Evolutionary conservation across 2,888 invertebrate genomes (phyloP).

Genomic region (Coenonympha glycerion): DNA sequence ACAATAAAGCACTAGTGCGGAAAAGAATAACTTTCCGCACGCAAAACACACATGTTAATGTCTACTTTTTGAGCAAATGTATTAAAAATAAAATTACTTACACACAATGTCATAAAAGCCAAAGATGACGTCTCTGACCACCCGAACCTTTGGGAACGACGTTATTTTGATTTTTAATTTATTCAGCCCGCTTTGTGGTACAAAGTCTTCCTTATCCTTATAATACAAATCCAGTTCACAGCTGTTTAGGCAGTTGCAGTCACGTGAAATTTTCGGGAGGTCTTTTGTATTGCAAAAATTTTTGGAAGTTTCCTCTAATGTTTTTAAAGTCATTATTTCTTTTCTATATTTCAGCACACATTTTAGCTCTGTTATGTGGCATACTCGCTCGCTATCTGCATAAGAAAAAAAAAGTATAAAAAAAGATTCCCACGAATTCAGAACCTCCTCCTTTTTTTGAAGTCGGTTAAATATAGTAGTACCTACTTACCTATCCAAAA

Average conservation of each 20-base stretch:
- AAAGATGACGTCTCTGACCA: slow-evolving; percentile 81
- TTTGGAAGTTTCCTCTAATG: slow-evolving; percentile 38
- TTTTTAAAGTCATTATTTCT: slow-evolving; percentile 49
- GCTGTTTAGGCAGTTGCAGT: slow-evolving; percentile 55
- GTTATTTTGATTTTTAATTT: slow-evolving; percentile 71
- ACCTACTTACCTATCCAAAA: no score
- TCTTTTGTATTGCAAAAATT: slow-evolving; percentile 32
- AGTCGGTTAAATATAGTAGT: no score
- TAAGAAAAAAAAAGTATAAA: background rate
- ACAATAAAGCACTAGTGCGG: no score
- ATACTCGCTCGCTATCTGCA: slow-evolving; percentile 52
- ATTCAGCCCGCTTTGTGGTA: slow-evolving; percentile 37
- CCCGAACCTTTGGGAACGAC: slow-evolving; percentile 80
- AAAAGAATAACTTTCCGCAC: no score
- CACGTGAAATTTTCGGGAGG: slow-evolving; percentile 46
- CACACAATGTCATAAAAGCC: slow-evolving; percentile 82
- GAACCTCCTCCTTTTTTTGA: no score
- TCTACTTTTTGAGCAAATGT: no score
- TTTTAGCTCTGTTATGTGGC: slow-evolving; percentile 49
- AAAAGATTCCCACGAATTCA: no score
- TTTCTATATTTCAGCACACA: slow-evolving; percentile 51
- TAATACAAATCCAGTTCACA: slow-evolving; percentile 57
- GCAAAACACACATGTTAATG: no score
- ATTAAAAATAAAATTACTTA: no score
- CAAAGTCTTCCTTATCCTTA: slow-evolving; percentile 47